Evolutionary conservation across 2,113 vertebrate species (phyloP), one percentile per base, ranked within the genome.

Genomic region (Eurystomus gularis): DNA sequence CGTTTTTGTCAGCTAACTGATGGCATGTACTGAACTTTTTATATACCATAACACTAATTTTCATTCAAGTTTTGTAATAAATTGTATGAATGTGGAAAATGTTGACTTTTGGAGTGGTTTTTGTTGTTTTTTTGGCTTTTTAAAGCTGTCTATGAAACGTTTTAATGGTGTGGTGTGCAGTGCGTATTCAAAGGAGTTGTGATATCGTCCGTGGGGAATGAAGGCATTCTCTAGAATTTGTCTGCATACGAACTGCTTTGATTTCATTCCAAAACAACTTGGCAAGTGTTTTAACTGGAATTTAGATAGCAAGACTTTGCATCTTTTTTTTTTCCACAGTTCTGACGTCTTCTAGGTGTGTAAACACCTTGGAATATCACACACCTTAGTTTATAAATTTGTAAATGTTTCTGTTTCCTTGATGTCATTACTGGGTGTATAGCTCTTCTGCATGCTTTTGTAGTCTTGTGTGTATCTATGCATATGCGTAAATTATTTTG

Each of bases 31-130:
- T 51, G 57, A 83, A 69, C 37, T 64, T 95, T 96, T 94, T 94
- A 96, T 95, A 94, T 89, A 91, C 82, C 91, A 60, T 72, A 89
- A 92, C 96, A 95, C 95, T 97, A 92, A 72, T 94, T 94, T 94
- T 90, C 92, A 73, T 96, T 51, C 35, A 85, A 71, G 40, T 94
- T 96, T 97, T 97, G 86, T 97, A 97, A 97, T 97, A 97, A 97
- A 97, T 72, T 86, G 94, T 94, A 96, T 23, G 62, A 55, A 64
- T 85, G 78, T 96, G 88, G 44, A 87, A 94, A 90, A 91, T 1
- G 3, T 37, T 90, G 49, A 4, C 49, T 73, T 93, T 68, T 20
- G 24, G n/a, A 71, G 9, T 86, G 49, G 0, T 31, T 87, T 60
- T 87, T 97, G 13, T 60, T 82, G 49, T 14, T 25, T 21, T 25